Percentiles rank a stretch among this genome's conserved stretches.
These are phyloP conservation scores for Pissodes strobi DNA, from an alignment of 1,140 invertebrate species.

Conservation along the genomic window DNA sequence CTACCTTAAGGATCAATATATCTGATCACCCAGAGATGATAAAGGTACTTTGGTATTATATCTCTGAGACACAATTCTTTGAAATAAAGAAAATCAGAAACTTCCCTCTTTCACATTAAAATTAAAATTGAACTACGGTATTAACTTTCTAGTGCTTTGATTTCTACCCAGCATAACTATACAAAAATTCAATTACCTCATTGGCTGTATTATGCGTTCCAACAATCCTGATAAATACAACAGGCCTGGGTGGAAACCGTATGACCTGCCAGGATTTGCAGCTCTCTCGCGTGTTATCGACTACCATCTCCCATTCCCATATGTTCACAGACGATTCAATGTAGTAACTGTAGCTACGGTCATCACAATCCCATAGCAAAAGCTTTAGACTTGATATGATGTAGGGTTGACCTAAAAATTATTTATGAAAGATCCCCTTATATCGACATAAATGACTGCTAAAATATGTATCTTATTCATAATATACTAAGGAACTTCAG, in stretches of 20 bases:
- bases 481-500: no score
- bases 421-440: no score
- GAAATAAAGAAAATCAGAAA: no score
- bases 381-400: conserved; percentile 88
- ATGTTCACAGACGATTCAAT: conserved; percentile 94
- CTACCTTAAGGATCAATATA: no score
- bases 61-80: no score
- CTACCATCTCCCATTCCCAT: conserved; percentile 86
- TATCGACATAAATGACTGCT: no score
- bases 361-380: conserved; percentile 97
- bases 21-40: no score
- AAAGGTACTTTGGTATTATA: no score
- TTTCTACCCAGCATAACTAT: conserved; percentile 10
- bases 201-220: conserved; percentile 97
- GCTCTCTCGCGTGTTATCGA: conserved; percentile 73
- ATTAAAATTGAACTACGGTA: no score
- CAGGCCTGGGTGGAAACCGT: conserved; percentile 77
- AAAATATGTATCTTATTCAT: no score
- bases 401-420: conserved; percentile 78
- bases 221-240: conserved; percentile 93
- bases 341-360: conserved; percentile 93
- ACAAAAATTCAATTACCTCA: no score
- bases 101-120: no score
- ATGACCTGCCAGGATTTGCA: conserved; percentile 94
- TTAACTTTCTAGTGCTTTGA: background rate